A percentile compares a stretch with the other conserved stretches of the same genome.
phyloP scores from a whole-genome alignment of 2,797 vertebrate species.

The Rallus crepitans region DNA sequence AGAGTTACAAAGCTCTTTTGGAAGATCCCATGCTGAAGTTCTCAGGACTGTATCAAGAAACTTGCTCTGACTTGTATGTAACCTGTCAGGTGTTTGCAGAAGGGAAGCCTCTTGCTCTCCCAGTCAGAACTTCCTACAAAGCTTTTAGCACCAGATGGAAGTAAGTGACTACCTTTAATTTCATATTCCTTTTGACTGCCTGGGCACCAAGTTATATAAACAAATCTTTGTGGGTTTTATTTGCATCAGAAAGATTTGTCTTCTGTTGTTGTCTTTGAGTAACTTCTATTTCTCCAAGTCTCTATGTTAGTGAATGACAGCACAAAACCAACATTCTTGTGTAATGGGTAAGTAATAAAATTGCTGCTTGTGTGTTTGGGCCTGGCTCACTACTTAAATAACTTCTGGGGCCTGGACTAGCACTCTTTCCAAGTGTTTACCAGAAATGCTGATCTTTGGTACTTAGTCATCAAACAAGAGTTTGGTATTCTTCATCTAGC shows the following conservation, averaged over 20 bases:
- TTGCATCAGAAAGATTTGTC: not conserved
- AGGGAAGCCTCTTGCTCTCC: constrained; percentile 94
- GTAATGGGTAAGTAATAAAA: not conserved
- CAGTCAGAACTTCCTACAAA: constrained; percentile 96
- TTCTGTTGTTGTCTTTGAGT: not conserved
- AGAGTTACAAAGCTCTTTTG: constrained; percentile 94
- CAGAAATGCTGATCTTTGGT: not conserved
- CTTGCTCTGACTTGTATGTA: constrained; percentile 96
- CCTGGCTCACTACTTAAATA: not conserved
- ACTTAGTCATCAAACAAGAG: not conserved
- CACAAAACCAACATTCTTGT: not conserved
- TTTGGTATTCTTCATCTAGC: not conserved
- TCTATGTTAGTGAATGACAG: not conserved
- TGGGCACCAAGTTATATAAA: not conserved
- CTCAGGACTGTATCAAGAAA: constrained; percentile 96
- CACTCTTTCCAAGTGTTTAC: fast-evolving
- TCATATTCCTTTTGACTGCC: not conserved
- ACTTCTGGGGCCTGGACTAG: not conserved
- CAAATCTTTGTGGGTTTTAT: not conserved
- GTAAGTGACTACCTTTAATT: constrained; percentile 81
- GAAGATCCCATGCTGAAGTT: constrained; percentile 97
- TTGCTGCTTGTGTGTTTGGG: not conserved
- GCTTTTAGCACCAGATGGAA: constrained; percentile 99
- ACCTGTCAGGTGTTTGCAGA: constrained; percentile 98
- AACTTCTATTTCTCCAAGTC: not conserved